Evolutionary conservation across 2,797 vertebrate genomes (phyloP), one percentile per base, ranked within the genome.

Genomic region (Simalia tracyae): DNA sequence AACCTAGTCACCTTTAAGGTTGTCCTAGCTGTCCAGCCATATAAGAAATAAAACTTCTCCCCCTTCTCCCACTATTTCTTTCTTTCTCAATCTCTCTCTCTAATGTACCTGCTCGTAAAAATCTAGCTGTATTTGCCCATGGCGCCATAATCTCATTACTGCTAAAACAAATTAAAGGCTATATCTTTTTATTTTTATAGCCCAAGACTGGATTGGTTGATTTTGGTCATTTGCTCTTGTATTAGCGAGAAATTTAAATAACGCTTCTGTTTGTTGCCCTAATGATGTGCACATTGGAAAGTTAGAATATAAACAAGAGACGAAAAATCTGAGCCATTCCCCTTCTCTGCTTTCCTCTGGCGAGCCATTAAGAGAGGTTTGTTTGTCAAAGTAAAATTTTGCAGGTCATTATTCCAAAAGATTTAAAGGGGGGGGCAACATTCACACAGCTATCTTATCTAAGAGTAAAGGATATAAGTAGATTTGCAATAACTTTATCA

Each of bases 321-420:
- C 8, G 90, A 0, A 0, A 22, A 56, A 89, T 81, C 42, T 28
- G 64, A 87, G 85, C n/a, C 66, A 36, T 14, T 15, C 26, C 22
- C 86, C 63, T 26, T 90, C 42, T 31, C 26, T 59, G 5, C 2
- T 92, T 92, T 90, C 88, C 59, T 81, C 61, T 28, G 68, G 56
- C 61, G 59, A 88, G 86, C 87, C 60, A 91, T 64, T 87, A 68
- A 91, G 94, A 95, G 94, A 91, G 60, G 85, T 61, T 0, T 1
- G 84, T 91, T 93, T 96, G 91, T 87, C 61, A 92, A 91, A 94
- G 86, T 28, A 81, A 26, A 90, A 22, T 91, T 94, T 95, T 95
- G 92, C 86, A 90, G 59, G 59, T 68, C 90, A 89, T 95, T 96
- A 26, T 0, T 91, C 95, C 88, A 93, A 95, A 92, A 54, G 87